Percentiles rank a stretch among this genome's conserved stretches.
Evolutionary conservation across 2,888 invertebrate genomes (phyloP).

Genomic region (Amphipyra tragopoginis): DNA sequence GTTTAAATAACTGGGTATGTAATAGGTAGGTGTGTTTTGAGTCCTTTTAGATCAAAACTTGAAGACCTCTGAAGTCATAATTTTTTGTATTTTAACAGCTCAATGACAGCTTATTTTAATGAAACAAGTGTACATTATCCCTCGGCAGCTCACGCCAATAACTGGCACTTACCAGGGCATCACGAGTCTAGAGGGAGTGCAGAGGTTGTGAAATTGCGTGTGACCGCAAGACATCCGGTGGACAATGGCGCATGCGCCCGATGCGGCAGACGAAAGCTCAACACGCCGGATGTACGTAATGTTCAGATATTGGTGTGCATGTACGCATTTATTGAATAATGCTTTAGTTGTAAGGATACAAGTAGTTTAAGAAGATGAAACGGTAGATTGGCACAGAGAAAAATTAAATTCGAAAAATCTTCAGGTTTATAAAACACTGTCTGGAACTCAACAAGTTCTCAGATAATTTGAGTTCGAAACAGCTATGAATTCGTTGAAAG

Average conservation of each 20-base stretch:
- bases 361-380: slow-evolving; percentile 47
- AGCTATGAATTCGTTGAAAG: neutral
- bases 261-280: slow-evolving; percentile 75
- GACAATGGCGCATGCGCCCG: slow-evolving; percentile 78
- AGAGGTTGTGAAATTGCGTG: slow-evolving; percentile 88
- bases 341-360: slow-evolving; percentile 58
- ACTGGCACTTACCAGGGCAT: slow-evolving; percentile 73
- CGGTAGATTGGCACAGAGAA: slow-evolving; percentile 15
- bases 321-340: slow-evolving; percentile 71
- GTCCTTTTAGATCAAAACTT: slow-evolving; percentile 56
- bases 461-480: neutral
- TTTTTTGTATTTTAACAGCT: slow-evolving; percentile 24
- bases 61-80: slow-evolving; percentile 41
- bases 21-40: slow-evolving; percentile 56
- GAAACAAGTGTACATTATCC: slow-evolving; percentile 28
- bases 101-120: slow-evolving; percentile 17
- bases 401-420: neutral
- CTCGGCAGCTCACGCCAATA: slow-evolving; percentile 53
- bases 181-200: slow-evolving; percentile 73
- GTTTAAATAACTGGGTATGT: slow-evolving; percentile 52
- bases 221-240: slow-evolving; percentile 89
- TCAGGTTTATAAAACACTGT: neutral
- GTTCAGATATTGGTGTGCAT: slow-evolving; percentile 79
- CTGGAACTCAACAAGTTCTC: neutral
- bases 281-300: slow-evolving; percentile 85